These are phyloP conservation scores for Epinephelus malabaricus DNA, from an alignment of 2,797 vertebrate species.

Conservation along the genomic window DNA sequence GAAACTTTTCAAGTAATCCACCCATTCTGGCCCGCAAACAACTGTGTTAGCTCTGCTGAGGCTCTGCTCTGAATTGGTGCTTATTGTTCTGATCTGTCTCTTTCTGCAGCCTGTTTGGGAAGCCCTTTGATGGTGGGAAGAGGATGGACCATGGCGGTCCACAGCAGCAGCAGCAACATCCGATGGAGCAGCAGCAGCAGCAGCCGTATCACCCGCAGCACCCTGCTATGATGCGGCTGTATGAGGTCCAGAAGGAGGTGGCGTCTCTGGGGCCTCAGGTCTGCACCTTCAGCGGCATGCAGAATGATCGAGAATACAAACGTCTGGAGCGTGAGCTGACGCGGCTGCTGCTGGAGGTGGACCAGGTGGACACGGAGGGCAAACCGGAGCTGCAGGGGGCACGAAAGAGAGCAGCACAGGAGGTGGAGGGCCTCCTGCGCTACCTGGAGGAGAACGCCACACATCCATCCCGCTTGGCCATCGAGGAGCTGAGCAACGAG, in stretches of 20 bases:
- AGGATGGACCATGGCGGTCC: constrained; percentile 92
- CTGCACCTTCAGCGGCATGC: constrained; percentile 92
- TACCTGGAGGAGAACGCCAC: constrained; percentile 95
- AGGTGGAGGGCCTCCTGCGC: constrained; percentile 93
- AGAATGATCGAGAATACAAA: constrained; percentile 93
- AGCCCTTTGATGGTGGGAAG: constrained; percentile 88
- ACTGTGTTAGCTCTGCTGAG: not conserved
- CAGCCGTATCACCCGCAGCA: constrained; percentile 88
- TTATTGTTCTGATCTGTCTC: constrained; percentile 39
- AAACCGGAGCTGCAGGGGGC: constrained; percentile 92
- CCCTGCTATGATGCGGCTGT: constrained; percentile 91
- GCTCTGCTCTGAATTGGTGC: constrained; percentile 17
- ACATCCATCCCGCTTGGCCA: constrained; percentile 91
- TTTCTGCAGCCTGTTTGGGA: constrained; percentile 87
- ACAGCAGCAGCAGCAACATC: constrained; percentile 73
- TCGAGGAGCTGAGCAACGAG: constrained; percentile 91
- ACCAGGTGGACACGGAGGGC: constrained; percentile 96
- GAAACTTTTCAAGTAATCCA: constrained; percentile 29
- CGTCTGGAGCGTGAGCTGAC: constrained; percentile 92
- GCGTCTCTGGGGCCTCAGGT: constrained; percentile 92
- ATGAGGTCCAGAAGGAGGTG: constrained; percentile 93
- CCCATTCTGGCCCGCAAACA: not conserved
- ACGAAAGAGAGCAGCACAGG: constrained; percentile 92
- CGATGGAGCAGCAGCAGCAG: constrained; percentile 81
- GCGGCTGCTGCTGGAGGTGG: constrained; percentile 93